A percentile compares a stretch with the other conserved stretches of the same genome.
These are phyloP conservation scores for Picus viridis DNA, from an alignment of 2,797 vertebrate species.

Conservation along the genomic window DNA sequence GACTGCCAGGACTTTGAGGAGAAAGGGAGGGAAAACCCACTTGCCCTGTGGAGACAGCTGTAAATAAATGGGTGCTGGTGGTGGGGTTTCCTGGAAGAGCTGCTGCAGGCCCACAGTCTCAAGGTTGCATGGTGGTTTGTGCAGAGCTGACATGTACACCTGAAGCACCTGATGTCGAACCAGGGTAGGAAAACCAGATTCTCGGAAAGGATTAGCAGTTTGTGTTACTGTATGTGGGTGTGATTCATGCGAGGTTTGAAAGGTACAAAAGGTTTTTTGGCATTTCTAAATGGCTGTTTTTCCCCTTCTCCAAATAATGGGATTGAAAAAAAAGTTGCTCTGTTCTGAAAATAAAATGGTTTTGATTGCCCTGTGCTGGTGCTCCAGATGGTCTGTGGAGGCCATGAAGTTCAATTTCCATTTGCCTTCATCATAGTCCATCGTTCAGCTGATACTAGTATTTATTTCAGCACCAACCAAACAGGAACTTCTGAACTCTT, in stretches of 20 bases:
- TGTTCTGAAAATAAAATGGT: background rate
- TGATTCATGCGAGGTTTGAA: background rate
- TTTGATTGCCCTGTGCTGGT: background rate
- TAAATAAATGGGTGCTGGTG: no score
- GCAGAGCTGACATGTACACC: background rate
- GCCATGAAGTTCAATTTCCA: background rate
- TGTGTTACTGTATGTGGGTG: background rate
- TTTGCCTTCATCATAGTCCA: background rate
- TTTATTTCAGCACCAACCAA: background rate
- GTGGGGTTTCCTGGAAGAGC: background rate
- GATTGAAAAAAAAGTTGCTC: background rate
- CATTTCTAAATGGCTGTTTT: background rate
- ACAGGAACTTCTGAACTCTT: background rate
- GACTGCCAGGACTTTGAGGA: no score
- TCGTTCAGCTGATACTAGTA: background rate
- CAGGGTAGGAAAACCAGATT: no score
- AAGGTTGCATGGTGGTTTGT: accelerated
- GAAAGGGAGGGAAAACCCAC: no score
- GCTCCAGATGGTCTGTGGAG: background rate
- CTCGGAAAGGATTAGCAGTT: background rate
- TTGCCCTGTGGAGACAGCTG: background rate
- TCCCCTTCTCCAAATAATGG: background rate
- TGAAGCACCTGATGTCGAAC: background rate
- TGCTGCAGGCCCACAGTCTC: background rate
- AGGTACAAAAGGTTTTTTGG: background rate